Base-by-base conservation (phyloP, 2,888 invertebrate species). In the Nemapogon koenigi region DNA sequence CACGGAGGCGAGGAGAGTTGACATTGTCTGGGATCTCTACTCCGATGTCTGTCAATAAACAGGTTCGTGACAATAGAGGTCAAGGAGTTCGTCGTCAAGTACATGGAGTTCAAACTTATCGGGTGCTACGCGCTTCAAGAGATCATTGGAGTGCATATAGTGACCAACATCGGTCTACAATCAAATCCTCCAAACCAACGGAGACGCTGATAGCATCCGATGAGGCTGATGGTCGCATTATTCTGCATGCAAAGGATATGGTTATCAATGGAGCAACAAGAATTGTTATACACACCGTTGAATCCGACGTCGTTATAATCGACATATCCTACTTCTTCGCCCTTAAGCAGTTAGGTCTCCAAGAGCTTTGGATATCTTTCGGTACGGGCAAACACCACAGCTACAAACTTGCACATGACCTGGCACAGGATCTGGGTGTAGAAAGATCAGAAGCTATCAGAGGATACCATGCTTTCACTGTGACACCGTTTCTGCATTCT, bases 251-350 rank as follows among this genome's bases (percentile, higher is more conserved):
- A 16, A 38, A 33, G 33, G 30, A 38, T 28, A 41, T 38, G 38
- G 38, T 28, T n/a, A 13, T 38, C n/a, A 41, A 38, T 41, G 41
- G 41, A 33, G 38, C 41, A 35, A 38, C 38, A 41, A 41, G 16
- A 15, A 33, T 35, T 19, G 35, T 41, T 15, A 30, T 38, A 30
- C 40, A 40, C 22, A 40, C 36, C 13, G 36, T 41, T 38, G 41
- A 41, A 37, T 41, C 33, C 37, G 41, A 41, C 37, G 41, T 41
- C 15, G 17, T 37, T 28, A 37, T 33, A 32, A 38, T 41, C 14
- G 37, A 31, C 32, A 41, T 38, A 32, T 41, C 37, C 18, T 37
- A 37, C 18, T 41, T 25, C 31, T 32, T 41, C 15, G 7, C 35
- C 26, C 32, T 38, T 41, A 10, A 41, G 37, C 33, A 37, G 41